Percentiles rank a stretch among this genome's conserved stretches.
phyloP scores from a whole-genome alignment of 2,113 vertebrate species.

The Mastomys coucha region DNA sequence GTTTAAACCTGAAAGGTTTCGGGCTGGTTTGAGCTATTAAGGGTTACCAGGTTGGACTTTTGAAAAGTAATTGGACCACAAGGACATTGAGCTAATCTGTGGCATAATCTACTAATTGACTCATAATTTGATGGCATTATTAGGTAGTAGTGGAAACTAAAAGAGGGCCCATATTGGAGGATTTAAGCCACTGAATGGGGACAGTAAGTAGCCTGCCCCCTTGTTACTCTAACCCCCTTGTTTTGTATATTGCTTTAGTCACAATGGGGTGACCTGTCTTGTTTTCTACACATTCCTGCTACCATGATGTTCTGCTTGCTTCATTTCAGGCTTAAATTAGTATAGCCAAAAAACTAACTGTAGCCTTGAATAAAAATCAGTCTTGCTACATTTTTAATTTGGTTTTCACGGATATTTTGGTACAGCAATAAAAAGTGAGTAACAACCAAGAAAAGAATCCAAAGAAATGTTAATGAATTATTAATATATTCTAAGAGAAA shows the following conservation, averaged over 20 bases:
- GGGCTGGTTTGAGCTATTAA: neutral
- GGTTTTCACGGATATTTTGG: neutral
- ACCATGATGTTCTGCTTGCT: neutral
- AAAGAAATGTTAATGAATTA: neutral
- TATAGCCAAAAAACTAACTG: neutral
- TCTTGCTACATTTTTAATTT: neutral
- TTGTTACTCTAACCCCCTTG: rapidly evolving
- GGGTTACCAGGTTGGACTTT: neutral
- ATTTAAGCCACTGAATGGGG: neutral
- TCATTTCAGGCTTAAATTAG: neutral
- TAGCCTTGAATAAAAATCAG: neutral
- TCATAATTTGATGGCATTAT: neutral
- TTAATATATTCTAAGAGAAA: constrained; percentile 12
- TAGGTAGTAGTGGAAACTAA: neutral
- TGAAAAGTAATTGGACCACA: neutral
- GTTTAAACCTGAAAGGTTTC: neutral
- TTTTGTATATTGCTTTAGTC: neutral
- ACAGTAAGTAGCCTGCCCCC: neutral
- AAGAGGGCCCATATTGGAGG: neutral
- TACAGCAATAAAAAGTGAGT: neutral
- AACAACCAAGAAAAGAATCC: neutral
- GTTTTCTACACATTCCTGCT: neutral
- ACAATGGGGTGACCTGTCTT: neutral
- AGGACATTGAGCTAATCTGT: neutral
- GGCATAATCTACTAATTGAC: neutral